phyloP scores from a whole-genome alignment of 2,113 vertebrate genomes.

The Patagioenas fasciata region DNA sequence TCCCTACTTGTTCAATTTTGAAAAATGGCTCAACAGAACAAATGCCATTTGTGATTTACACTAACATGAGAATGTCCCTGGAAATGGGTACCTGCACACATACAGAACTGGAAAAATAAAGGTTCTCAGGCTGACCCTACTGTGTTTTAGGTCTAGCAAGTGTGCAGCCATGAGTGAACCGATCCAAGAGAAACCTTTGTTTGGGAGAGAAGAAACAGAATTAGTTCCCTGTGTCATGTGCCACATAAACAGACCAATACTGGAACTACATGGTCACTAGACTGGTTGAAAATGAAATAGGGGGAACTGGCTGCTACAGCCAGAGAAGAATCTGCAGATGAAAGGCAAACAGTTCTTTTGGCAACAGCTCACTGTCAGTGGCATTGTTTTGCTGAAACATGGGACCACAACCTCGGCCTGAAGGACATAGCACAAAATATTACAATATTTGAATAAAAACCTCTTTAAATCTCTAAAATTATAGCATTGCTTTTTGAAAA shows the following conservation, averaged over 20 bases:
- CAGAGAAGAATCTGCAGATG: neutral
- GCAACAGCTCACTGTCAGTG: neutral
- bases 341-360: neutral
- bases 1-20: neutral
- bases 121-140: neutral
- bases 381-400: neutral
- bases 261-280: neutral
- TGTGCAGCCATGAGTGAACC: neutral
- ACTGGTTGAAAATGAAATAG: neutral
- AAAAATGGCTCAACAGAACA: neutral
- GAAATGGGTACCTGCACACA: neutral
- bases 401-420: neutral
- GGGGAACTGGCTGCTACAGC: accelerated
- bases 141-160: neutral
- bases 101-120: neutral
- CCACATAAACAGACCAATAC: neutral
- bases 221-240: neutral
- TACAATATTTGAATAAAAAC: neutral
- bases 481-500: neutral
- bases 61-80: neutral
- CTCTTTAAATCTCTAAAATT: neutral
- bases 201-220: neutral
- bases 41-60: neutral
- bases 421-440: neutral
- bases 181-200: neutral